Percentiles rank a stretch among this genome's conserved stretches.
Conservation (phyloP, 1,140 invertebrate genomes). For the Aphaenogaster rudis region DNA sequence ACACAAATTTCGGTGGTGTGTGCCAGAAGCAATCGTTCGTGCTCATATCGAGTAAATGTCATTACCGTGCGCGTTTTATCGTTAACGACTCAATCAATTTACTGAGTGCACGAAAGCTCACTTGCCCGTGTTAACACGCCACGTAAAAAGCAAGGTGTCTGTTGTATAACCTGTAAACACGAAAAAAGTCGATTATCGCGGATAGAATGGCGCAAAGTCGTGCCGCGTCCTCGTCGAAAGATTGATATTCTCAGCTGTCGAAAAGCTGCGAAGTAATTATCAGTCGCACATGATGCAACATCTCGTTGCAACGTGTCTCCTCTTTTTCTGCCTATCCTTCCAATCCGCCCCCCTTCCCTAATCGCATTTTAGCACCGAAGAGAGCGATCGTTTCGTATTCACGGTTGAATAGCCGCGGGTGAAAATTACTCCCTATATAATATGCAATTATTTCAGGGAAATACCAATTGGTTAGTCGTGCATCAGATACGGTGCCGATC, state of each 20-base stretch:
- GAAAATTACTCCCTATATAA: constrained; percentile 71
- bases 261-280: constrained; percentile 67
- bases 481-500: constrained; percentile 70
- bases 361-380: constrained; percentile 62
- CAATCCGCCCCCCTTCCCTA: background rate
- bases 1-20: constrained; percentile 26
- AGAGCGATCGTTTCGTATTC: constrained; percentile 67
- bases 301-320: constrained; percentile 63
- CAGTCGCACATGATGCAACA: constrained; percentile 65
- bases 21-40: background rate
- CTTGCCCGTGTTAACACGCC: background rate
- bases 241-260: constrained; percentile 52
- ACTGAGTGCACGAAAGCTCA: constrained; percentile 14
- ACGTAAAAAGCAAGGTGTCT: constrained; percentile 1
- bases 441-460: constrained; percentile 75
- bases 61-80: constrained; percentile 37
- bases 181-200: constrained; percentile 53
- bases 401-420: constrained; percentile 74
- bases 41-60: constrained; percentile 23
- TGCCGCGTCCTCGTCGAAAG: constrained; percentile 48
- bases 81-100: constrained; percentile 52
- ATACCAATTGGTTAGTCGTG: constrained; percentile 76
- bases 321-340: constrained; percentile 8
- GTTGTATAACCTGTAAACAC: constrained; percentile 17
- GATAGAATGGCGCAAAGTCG: constrained; percentile 34